Evolutionary conservation across 2,113 vertebrate genomes (phyloP), one percentile per base, ranked within the genome.

Genomic region (Ictidomys tridecemlineatus): DNA sequence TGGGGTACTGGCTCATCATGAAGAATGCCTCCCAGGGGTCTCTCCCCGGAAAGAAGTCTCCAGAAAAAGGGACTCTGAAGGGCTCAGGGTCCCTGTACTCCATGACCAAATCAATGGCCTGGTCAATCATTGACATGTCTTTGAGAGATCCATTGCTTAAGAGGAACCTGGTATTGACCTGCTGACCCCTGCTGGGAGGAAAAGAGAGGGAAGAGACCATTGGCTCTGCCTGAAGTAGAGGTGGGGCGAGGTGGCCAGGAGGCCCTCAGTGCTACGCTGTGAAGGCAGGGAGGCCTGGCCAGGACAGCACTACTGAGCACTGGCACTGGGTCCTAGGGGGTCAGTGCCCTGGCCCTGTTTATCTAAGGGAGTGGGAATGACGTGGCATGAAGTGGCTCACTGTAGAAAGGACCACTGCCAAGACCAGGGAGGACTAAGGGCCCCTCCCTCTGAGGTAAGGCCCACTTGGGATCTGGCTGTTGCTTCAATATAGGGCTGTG

Each of bases 111-210:
- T 48, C n/a, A n/a, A 6, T 32, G 34, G 18, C n/a, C 90, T 56
- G 45, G 80, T 93, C 91, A 82, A 69, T 94, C 90, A 89, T 79
- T 83, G 0, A 61, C 18, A 5, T n/a, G 90, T 63, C 56, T 82
- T 4, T 24, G 42, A 76, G 56, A 95, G 82, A 51, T 11, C 11
- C 17, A 34, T 96, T 96, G 97, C 94, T 45, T 87, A 93, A 97
- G 96, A 95, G 92, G 69, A 96, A 61, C 77, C 96, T 72, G 48
- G 6, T 70, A 84, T 78, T 4, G 84, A 95, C 86, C 74, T 39
- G 45, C 74, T 63, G n/a, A 53, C 73, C 76, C 63, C 51, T 79
- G 74, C 92, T 39, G 72, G 79, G 77, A 63, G 74, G 76, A 39
- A 90, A 77, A 90, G 73, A 73, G 37, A 34, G 96, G n/a, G 37